Evolutionary conservation across 2,888 invertebrate genomes (phyloP), one percentile per base, ranked within the genome.

Genomic region (Incurvaria masculella): DNA sequence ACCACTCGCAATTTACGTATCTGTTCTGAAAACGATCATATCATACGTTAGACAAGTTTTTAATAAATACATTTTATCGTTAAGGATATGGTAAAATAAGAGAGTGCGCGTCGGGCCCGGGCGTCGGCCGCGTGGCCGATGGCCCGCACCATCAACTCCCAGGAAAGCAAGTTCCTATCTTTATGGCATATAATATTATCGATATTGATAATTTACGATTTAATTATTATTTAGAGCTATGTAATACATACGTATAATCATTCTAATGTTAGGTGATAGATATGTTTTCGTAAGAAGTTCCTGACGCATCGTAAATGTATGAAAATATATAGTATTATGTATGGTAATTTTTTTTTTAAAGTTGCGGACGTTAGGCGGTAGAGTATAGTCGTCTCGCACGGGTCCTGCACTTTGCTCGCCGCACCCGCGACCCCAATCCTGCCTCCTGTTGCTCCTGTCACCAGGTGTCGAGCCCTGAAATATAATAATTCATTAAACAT

Each of bases 161-260:
- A 79, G 79, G 72, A 76, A 79, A 79, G 75, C 79, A 79, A 79
- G 79, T 79, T 79, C 79, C 79, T 79, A 79, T 79, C 79, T 79
- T 79, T 79, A 79, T 79, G 79, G 78, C 79, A 79, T 79, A 79
- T 79, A 79, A 79, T 79, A 79, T 78, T 79, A 79, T 79, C 78
- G 76, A 76, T 78, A 79, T 76, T 79, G 79, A 76, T 79, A 78
- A 79, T 78, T n/a, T 79, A 79, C 79, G 76, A 75, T 79, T 78
- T 78, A 79, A 79, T 79, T 76, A 78, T 78, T 79, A 79, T 79
- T 79, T 79, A 79, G 79, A 78, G 79, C 79, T 79, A 79, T 79
- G 79, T 79, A 79, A 79, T 79, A 78, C 79, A 79, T 79, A 79
- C 79, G 75, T 79, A 55, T 79, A 79, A 79, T 79, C 79, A 76